Base-by-base conservation (phyloP, 2,888 invertebrate species). In the Keiferia lycopersicella region DNA sequence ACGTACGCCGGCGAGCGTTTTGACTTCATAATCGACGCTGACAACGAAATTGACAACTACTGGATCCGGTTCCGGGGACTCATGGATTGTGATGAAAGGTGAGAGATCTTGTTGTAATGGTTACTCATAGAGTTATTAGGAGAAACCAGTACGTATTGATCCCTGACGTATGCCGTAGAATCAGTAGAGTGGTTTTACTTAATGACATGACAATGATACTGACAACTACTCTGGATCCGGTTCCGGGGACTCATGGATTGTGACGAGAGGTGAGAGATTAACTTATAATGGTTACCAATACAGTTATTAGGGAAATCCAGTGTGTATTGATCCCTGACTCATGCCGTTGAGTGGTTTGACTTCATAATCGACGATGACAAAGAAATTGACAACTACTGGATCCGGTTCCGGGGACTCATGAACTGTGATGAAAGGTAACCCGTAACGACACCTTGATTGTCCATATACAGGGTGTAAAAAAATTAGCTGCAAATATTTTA, bases 141-240 rank as follows among this genome's bases (percentile, higher is more conserved):
- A n/a, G n/a, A n/a, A n/a, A n/a, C n/a, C n/a, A n/a, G n/a, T n/a
- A n/a, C n/a, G n/a, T n/a, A n/a, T n/a, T n/a, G n/a, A n/a, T n/a
- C n/a, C n/a, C n/a, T 97, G 2, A 95, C 95, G 6, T 97, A 97
- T 80, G 97, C 98, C 0, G n/a, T n/a, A n/a, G n/a, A n/a, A n/a
- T n/a, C n/a, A n/a, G 98, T 98, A 0, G 98, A 98, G 82, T 91
- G 98, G 50, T 98, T 95, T 80, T 98, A 98, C 80, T 96, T 98
- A 73, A 89, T 98, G 93, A 95, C 62, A 95, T 8, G 93, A 95
- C 79, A 95, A 95, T 68, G 89, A 93, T 18, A 88, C 94, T 0
- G 94, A 93, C 62, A 95, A 95, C 76, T 97, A 97, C 77, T n/a
- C n/a, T 96, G 96, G 94, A 95, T 98, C 67, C 92, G 96, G 53